phyloP scores from a whole-genome alignment of 2,113 vertebrate species.

The Onychorhynchus coronatus region DNA sequence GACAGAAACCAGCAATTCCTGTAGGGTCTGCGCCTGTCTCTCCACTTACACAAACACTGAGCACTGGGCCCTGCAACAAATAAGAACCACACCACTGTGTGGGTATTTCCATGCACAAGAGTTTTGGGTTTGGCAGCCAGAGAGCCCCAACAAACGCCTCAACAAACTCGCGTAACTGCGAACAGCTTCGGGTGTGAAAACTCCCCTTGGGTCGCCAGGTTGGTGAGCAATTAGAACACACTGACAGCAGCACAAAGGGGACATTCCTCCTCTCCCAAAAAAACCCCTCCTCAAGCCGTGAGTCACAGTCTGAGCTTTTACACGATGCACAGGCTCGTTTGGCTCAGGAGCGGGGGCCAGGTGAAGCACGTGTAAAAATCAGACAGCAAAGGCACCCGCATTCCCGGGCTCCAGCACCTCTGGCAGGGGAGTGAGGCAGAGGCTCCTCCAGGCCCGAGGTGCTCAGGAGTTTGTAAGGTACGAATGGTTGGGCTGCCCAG shows the following conservation, averaged over 20 bases:
- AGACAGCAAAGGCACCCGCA: not conserved
- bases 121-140: not conserved
- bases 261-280: not conserved
- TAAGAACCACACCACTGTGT: not conserved
- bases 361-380: not conserved
- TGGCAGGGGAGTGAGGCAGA: not conserved
- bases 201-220: not conserved
- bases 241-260: not conserved
- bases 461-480: fast-evolving
- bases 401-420: not conserved
- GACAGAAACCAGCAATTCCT: not conserved
- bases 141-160: not conserved
- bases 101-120: not conserved
- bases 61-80: not conserved
- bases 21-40: not conserved
- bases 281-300: not conserved
- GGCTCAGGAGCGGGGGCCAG: not conserved
- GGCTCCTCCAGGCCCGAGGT: no score
- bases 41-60: not conserved
- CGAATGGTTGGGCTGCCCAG: not conserved
- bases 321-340: not conserved
- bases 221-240: not conserved
- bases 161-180: not conserved
- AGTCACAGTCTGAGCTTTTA: not conserved
- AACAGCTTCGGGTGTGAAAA: not conserved